phyloP scores from a whole-genome alignment of 2,797 vertebrate species.

The Taenioides sp. region DNA sequence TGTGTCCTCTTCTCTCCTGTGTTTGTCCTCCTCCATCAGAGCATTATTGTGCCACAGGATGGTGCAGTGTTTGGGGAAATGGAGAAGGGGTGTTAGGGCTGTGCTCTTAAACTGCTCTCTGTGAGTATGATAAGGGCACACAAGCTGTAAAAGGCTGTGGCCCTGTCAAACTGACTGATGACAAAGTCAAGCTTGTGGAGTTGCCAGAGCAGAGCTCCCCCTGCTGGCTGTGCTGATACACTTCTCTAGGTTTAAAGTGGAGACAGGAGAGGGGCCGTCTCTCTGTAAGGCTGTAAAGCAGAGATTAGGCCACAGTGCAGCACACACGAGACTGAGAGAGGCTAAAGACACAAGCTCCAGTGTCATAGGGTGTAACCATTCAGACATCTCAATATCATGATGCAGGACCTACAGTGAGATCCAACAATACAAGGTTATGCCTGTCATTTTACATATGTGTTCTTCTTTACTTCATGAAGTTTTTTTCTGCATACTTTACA shows the following conservation, averaged over 20 bases:
- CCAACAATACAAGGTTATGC: no score
- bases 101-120: no score
- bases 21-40: constrained; percentile 24
- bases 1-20: neutral
- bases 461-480: no score
- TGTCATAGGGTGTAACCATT: constrained; percentile 19
- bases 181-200: constrained; percentile 68
- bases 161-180: constrained; percentile 79
- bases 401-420: no score
- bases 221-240: constrained; percentile 68
- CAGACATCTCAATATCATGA: no score
- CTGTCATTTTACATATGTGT: no score
- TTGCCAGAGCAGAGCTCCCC: constrained; percentile 69
- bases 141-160: constrained; percentile 52
- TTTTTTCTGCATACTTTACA: no score
- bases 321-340: constrained; percentile 53
- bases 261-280: constrained; percentile 49
- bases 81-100: no score
- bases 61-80: constrained; percentile 40
- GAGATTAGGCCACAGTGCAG: constrained; percentile 57
- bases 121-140: neutral
- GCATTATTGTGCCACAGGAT: constrained; percentile 27
- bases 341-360: constrained; percentile 39
- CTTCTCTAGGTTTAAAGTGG: constrained; percentile 69
- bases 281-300: constrained; percentile 60